Evolutionary conservation across 2,797 vertebrate species (phyloP), one percentile per base, ranked within the genome.

Genomic region (Trachops cirrhosus): DNA sequence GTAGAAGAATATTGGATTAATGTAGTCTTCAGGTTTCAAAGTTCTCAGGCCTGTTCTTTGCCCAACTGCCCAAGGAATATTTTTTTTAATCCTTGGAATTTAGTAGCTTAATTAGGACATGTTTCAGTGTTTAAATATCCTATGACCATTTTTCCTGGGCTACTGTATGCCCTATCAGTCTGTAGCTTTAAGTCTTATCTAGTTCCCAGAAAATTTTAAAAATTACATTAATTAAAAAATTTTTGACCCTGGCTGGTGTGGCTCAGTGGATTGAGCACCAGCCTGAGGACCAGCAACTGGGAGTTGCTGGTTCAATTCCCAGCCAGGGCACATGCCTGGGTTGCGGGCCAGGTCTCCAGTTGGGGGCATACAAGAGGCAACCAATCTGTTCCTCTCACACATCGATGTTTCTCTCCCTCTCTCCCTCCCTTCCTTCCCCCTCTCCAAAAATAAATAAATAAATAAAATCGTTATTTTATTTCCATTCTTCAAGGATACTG

Each of bases 41-140:
- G 75, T 80, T 92, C 59, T 89, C 29, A 64, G 19, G 91, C 41
- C 85, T 92, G 9, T 67, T 74, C 79, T 87, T 46, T 88, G 39
- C 48, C 37, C 68, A 6, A 48, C 39, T 91, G 19, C n/a, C 71
- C 75, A 10, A 75, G 57, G 22, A 93, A 71, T 74, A 85, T 86
- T 71, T 82, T 92, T 54, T 86, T 86, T 74, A 91, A 70, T 75
- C 22, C 86, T 91, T 93, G 39, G 19, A 85, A 92, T 94, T 86
- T 54, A 77, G 15, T 90, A 62, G 82, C 68, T 84, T 83, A 88
- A 62, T 94, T 86, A 83, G 16, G 29, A 29, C 62, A 37, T 82
- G 12, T 83, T 68, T 93, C 37, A 64, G 0, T 70, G 57, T 92
- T 89, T 68, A 89, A 73, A 68, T 90, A 44, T 82, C 75, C 73